Conservation (phyloP, 2,888 invertebrate genomes). For the Spodoptera exigua region DNA sequence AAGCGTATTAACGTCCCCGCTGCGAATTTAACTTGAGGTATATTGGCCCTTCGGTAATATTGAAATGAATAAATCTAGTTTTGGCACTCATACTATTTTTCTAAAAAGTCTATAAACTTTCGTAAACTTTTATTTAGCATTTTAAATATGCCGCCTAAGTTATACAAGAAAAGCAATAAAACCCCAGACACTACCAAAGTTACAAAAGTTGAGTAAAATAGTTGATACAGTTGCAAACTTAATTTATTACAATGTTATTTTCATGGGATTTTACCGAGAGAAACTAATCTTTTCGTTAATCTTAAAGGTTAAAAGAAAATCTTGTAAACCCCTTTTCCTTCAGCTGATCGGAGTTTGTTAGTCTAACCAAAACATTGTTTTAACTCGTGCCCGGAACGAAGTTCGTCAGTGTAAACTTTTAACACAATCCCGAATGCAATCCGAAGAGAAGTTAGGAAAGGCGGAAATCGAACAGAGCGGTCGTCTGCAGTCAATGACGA, state of each 20-base stretch:
- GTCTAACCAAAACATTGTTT: conserved; percentile 73
- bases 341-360: conserved; percentile 70
- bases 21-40: conserved; percentile 73
- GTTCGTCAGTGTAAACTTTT: conserved; percentile 79
- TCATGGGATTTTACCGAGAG: conserved; percentile 16
- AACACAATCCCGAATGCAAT: conserved; percentile 81
- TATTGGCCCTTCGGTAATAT: conserved; percentile 76
- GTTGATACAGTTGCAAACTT: conserved; percentile 30
- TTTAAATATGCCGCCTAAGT: conserved; percentile 16
- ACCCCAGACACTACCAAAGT: conserved; percentile 40
- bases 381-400: conserved; percentile 68
- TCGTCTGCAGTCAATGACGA: conserved; percentile 71
- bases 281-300: conserved; percentile 43
- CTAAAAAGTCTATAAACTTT: conserved; percentile 52
- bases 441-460: conserved; percentile 72
- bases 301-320: conserved; percentile 25
- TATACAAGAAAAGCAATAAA: conserved; percentile 44
- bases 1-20: conserved; percentile 80
- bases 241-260: conserved; percentile 32
- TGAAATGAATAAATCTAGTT: conserved; percentile 75
- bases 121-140: conserved; percentile 38
- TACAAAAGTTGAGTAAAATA: conserved; percentile 37
- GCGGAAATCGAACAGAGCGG: conserved; percentile 74
- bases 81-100: conserved; percentile 58
- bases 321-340: conserved; percentile 52